Evolutionary conservation across 2,113 vertebrate species (phyloP), one percentile per base, ranked within the genome.

Genomic region (Clarias gariepinus): DNA sequence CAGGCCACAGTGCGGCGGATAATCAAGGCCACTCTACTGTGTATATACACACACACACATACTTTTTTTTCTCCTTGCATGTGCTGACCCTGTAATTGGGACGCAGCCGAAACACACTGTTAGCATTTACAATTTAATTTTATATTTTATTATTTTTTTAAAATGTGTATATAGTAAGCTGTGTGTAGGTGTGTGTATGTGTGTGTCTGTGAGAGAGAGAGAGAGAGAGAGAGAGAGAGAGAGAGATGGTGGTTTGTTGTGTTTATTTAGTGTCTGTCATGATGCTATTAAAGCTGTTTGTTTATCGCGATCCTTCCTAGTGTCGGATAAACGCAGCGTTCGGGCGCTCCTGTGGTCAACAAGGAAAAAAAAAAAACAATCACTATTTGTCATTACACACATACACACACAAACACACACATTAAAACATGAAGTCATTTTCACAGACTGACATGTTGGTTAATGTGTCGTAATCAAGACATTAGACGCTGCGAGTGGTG

Each of bases 391-490:
- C 12, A 15, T 52, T 76, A 78, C 15, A 36, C 30, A 73, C 41
- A 82, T 15, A 73, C 28, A 60, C 41, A n/a, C 60, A 63, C 33
- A 61, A 21, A 58, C 66, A 81, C 18, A 57, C 52, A 61, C 30
- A 63, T 28, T 4, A 63, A 11, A 58, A 28, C 47, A 90, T 89
- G 89, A 86, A 83, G 87, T 90, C 93, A 90, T 95, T 95, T 93
- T 92, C 88, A 89, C 90, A 82, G 89, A 36, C 30, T 93, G 90
- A 93, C 89, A 90, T 94, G 92, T 94, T 92, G 92, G 92, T 96
- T 96, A 96, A 95, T 94, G 95, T 95, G 90, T 95, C 90, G 13
- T 95, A 95, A 95, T 95, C 94, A 91, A 94, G 93, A 92, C 95
- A 95, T 94, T 93, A 95, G 94, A 96, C 95, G 94, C 91, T 8